Evolutionary conservation across 92 coral and sea anemone species (phyloP), one percentile per base, ranked within the genome.

Genomic region (Scolanthus callimorphus): DNA sequence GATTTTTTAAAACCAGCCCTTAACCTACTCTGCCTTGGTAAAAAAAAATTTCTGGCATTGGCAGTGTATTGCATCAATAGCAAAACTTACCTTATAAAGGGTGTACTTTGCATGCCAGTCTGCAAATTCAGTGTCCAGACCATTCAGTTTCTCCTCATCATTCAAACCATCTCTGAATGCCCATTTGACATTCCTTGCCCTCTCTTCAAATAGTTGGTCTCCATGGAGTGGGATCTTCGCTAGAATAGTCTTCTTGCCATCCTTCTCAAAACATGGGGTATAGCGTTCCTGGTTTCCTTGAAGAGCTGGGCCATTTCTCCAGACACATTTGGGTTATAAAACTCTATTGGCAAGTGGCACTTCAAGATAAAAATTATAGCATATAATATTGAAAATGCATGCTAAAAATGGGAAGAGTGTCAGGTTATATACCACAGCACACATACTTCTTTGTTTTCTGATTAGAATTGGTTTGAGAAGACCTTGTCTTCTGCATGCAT

Each of bases 231-330:
- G 72, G 12, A 73, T 27, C 11, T 13, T 63, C 1, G 19, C 39
- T 15, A 34, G 44, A 12, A 27, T n/a, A 6, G 11, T 29, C 25
- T 58, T 59, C 30, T 60, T 3, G 19, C 50, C 56, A 25, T 51
- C 50, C 12, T 20, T 71, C 10, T 10, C 17, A 13, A 48, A 2
- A 13, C 28, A 34, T 2, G 80, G 80, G 10, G 25, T 24, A 29
- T 51, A 73, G 28, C 41, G 54, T 0, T 63, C 65, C 15, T 63
- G 80, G 44, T 73, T 61, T 63, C 49, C 44, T 17, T 27, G 1
- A 73, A n/a, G 2, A 73, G 61, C 46, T 73, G 80, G 3, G 80
- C 72, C 80, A 55, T 73, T 2, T 73, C 64, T 3, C 80, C 80
- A 20, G 63, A 38, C 1, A 63, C 46, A 63, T 73, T 63, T 1